Percentiles rank a stretch among this genome's conserved stretches.
Conservation (phyloP, 2,113 vertebrate genomes). For the Brachyhypopomus occidentalis region DNA sequence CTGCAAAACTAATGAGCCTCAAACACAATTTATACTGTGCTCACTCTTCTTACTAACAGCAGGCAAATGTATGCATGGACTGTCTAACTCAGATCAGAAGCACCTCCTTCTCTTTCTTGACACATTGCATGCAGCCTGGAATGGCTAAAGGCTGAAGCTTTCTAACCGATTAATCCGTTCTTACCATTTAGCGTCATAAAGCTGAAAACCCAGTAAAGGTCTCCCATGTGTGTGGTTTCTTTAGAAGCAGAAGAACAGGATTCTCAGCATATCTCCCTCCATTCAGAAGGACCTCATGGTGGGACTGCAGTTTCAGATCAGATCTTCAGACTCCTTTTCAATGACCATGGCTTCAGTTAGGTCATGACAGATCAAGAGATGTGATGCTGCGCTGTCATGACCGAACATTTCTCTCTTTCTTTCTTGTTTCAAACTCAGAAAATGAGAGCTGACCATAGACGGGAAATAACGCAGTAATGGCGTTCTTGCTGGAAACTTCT, state of each 20-base stretch:
- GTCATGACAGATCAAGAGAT: background rate
- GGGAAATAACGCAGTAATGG: no score
- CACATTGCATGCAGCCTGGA: background rate
- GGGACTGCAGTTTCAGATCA: no score
- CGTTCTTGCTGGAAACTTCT: background rate
- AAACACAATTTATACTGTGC: conserved; percentile 17
- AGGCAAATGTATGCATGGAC: background rate
- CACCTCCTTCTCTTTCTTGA: background rate
- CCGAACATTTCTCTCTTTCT: no score
- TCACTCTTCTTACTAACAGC: background rate
- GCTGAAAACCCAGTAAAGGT: background rate
- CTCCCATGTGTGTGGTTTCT: background rate
- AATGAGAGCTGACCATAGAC: no score
- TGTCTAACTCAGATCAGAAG: background rate
- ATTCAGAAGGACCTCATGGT: no score
- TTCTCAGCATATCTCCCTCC: no score
- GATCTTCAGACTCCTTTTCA: no score
- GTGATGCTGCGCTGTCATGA: background rate
- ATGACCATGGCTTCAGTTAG: background rate
- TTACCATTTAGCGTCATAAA: background rate
- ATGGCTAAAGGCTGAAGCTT: background rate
- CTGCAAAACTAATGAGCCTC: conserved; percentile 16
- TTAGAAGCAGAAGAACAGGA: background rate
- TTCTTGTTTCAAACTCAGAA: no score
- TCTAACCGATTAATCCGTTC: background rate